Evolutionary conservation across 2,888 invertebrate genomes (phyloP).

Genomic region (Pristionchus arcanus): DNA sequence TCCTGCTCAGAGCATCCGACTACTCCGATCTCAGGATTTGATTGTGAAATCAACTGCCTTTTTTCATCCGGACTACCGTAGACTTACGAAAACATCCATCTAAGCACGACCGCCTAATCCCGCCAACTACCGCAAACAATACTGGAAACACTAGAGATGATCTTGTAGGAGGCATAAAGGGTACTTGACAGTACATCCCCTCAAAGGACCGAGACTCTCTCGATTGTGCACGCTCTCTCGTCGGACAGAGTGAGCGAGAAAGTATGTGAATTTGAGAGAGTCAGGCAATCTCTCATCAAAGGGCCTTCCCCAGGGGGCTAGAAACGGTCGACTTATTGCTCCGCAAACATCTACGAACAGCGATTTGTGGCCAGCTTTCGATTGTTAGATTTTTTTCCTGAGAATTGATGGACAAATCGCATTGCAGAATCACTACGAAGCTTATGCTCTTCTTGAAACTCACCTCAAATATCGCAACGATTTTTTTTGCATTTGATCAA

Average conservation of each 20-base stretch:
- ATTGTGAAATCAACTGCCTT: no score
- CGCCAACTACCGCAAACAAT: slow-evolving; percentile 18
- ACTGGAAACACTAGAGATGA: slow-evolving; percentile 36
- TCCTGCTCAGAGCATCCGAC: background rate
- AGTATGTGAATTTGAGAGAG: no score
- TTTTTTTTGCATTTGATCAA: background rate
- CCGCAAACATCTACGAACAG: background rate
- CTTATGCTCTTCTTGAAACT: no score
- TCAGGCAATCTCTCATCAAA: background rate
- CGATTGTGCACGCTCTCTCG: background rate
- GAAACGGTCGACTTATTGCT: slow-evolving; percentile 23
- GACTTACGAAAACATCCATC: background rate
- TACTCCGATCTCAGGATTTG: background rate
- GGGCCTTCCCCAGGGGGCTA: slow-evolving; percentile 21
- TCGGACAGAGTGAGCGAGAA: no score
- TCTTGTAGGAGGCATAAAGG: slow-evolving; percentile 42
- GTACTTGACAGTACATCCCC: background rate
- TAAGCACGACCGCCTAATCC: background rate
- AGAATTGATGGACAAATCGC: no score
- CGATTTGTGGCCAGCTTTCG: background rate
- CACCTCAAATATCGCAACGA: no score
- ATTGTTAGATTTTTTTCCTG: background rate
- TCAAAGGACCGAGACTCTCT: no score
- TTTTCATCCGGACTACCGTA: background rate
- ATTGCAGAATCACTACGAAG: no score